A percentile compares a stretch with the other conserved stretches of the same genome.
These are phyloP conservation scores for Capromys pilorides DNA, from an alignment of 2,797 vertebrate genomes.

Conservation along the genomic window DNA sequence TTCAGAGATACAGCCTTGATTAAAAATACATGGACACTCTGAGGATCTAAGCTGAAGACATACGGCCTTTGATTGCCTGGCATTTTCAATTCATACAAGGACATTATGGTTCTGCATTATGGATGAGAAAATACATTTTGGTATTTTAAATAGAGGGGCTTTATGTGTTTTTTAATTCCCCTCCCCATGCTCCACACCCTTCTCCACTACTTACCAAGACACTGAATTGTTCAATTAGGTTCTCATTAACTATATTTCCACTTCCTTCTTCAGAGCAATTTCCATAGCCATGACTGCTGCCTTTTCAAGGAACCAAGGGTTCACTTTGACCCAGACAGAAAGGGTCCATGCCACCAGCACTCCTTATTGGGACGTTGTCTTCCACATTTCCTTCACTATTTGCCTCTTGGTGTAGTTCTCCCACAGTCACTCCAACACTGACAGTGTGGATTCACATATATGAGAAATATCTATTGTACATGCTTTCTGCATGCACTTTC, in stretches of 20 bases:
- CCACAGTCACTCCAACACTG: neutral
- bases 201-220: slow-evolving; percentile 34
- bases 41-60: slow-evolving; percentile 87
- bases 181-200: neutral
- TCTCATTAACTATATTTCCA: slow-evolving; percentile 67
- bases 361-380: neutral
- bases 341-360: fast-evolving
- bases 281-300: neutral
- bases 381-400: neutral
- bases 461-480: neutral
- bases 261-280: slow-evolving; percentile 56
- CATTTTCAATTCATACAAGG: slow-evolving; percentile 86
- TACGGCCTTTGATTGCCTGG: slow-evolving; percentile 87
- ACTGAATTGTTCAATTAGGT: slow-evolving; percentile 79
- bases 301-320: neutral
- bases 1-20: slow-evolving; percentile 84
- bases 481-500: neutral
- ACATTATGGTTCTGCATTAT: slow-evolving; percentile 86
- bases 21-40: slow-evolving; percentile 86
- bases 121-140: slow-evolving; percentile 83
- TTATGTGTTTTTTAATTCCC: slow-evolving; percentile 39
- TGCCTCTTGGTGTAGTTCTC: neutral
- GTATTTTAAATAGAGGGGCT: slow-evolving; percentile 76
- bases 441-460: neutral
- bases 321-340: neutral